Base-by-base conservation (phyloP, 2,888 invertebrate genomes). In the Aporophyla nigra region DNA sequence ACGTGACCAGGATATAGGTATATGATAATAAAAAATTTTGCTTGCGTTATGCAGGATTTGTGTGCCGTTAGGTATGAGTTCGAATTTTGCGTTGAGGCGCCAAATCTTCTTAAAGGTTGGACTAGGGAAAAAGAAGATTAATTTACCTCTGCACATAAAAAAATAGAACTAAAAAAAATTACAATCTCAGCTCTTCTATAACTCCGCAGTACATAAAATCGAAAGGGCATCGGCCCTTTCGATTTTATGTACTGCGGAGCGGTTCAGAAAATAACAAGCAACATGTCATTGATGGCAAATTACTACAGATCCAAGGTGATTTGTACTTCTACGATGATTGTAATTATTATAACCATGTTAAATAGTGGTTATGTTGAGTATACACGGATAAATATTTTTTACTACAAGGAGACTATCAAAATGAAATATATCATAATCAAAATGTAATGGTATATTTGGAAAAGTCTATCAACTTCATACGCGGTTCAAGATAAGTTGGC, bases 181-280 rank as follows among this genome's bases (percentile, higher is more conserved):
- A 6, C 24, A 63, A 24, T 19, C 19, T 10, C 10, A 16, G n/a
- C 5, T 10, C 16, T 16, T 9, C 2, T 16, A n/a, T 5, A 43
- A 43, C 9, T n/a, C 9, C 9, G 10, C 2, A 43, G 16, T 9
- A n/a, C 21, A 24, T 43, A 63, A 14, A 43, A 19, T 33, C n/a
- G 5, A 70, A 49, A 33, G 46, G 66, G 21, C n/a, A n/a, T n/a
- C n/a, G n/a, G n/a, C n/a, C n/a, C n/a, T n/a, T n/a, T n/a, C n/a
- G n/a, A n/a, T n/a, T n/a, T n/a, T n/a, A n/a, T n/a, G n/a, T n/a
- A n/a, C n/a, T n/a, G n/a, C n/a, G n/a, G n/a, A n/a, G n/a, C n/a
- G 6, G 2, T 46, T 66, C n/a, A 33, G 33, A 33, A 70, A 33
- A 69, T 68, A 68, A n/a, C 33, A 71, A 71, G n/a, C 27, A 71